Evolutionary conservation across 2,888 invertebrate species (phyloP).

Genomic region (Zelleria hepariella): DNA sequence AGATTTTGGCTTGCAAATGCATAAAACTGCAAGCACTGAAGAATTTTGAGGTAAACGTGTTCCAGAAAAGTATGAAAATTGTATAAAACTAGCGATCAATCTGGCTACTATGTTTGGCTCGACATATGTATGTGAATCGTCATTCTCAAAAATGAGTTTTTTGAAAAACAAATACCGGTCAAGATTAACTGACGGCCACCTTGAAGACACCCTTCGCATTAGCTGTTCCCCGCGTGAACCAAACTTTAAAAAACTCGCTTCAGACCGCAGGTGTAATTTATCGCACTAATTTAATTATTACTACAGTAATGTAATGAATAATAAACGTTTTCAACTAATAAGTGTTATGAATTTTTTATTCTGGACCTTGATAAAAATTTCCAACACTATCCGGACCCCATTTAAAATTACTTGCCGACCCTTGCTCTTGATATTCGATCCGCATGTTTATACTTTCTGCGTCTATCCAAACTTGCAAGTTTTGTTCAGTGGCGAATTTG

Average conservation of each 20-base stretch:
- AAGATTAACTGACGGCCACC: slow-evolving; percentile 2
- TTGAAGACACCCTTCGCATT: background rate
- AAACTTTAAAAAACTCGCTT: background rate
- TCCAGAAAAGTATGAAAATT: slow-evolving; percentile 2
- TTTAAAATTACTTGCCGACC: slow-evolving; percentile 4
- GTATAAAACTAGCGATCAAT: slow-evolving; percentile 1
- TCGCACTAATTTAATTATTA: slow-evolving; percentile 4
- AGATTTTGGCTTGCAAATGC: slow-evolving; percentile 17
- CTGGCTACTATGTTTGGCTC: slow-evolving; percentile 5
- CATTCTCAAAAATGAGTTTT: slow-evolving; percentile 5
- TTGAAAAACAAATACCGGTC: slow-evolving; percentile 5
- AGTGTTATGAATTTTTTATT: background rate
- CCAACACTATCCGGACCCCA: background rate
- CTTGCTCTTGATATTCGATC: background rate
- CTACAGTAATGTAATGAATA: too few species aligned
- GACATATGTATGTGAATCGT: slow-evolving; percentile 1
- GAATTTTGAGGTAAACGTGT: slow-evolving; percentile 4
- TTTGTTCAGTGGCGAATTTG: background rate
- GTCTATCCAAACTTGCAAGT: background rate
- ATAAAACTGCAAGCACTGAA: slow-evolving; percentile 15
- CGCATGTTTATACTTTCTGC: background rate
- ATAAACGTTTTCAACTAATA: background rate
- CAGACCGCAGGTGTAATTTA: background rate
- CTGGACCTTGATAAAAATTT: background rate
- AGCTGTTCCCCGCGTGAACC: background rate